Percentiles rank a stretch among this genome's conserved stretches.
These are phyloP conservation scores for Nomada hirtipes DNA, from an alignment of 2,888 invertebrate genomes.

Conservation along the genomic window DNA sequence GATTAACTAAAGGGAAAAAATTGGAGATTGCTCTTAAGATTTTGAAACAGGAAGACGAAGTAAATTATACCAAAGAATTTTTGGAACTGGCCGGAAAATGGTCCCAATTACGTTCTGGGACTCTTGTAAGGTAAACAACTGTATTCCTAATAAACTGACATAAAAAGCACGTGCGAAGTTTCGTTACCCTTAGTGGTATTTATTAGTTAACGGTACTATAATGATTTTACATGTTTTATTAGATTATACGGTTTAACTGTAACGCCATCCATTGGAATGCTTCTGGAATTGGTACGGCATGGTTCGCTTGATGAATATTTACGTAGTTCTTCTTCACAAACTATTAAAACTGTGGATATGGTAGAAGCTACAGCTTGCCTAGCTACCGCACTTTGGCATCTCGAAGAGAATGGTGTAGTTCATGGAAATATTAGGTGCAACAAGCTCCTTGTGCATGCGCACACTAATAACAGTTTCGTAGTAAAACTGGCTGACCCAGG, in stretches of 20 bases:
- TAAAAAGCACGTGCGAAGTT: neutral
- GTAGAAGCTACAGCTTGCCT: conserved; percentile 93
- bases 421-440: conserved; percentile 95
- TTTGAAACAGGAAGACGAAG: conserved; percentile 87
- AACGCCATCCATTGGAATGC: conserved; percentile 91
- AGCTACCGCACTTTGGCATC: conserved; percentile 94
- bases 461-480: conserved; percentile 88
- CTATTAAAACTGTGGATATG: conserved; percentile 89
- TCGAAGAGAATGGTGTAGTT: conserved; percentile 92
- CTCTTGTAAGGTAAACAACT: conserved; percentile 86
- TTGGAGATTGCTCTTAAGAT: conserved; percentile 92
- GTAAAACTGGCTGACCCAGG: conserved; percentile 95
- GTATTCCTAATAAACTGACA: neutral
- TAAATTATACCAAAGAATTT: conserved; percentile 88
- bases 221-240: conserved; percentile 7
- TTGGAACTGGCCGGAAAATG: conserved; percentile 91
- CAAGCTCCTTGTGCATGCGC: conserved; percentile 91
- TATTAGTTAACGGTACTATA: neutral
- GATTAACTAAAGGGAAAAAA: conserved; percentile 90
- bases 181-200: neutral
- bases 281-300: conserved; percentile 91
- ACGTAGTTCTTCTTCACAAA: conserved; percentile 81
- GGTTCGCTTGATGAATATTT: conserved; percentile 92
- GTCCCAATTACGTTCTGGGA: conserved; percentile 91
- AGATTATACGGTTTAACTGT: conserved; percentile 91